Evolutionary conservation across 2,888 invertebrate genomes (phyloP), one percentile per base, ranked within the genome.

Genomic region (Osedax frankpressi): DNA sequence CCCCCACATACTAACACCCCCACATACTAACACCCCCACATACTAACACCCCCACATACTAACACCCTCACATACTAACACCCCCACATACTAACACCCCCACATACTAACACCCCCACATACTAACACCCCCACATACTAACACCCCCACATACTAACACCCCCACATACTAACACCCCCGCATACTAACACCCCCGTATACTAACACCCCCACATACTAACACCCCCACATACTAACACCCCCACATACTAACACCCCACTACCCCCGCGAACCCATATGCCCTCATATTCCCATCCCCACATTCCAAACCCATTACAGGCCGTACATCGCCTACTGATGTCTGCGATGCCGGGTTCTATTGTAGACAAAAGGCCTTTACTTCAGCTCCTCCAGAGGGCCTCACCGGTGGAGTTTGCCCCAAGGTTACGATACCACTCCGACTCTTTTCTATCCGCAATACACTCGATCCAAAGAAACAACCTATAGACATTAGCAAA

Each of bases 331-430:
- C 75, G 59, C 82, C 83, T 0, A 80, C 82, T 27, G 82, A 80
- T 72, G 78, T 81, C 1, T 77, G 78, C 60, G 77, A 78, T 75
- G 76, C 77, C 0, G 78, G 78, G 25, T 77, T 77, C 75, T 77
- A 75, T 76, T 83, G 83, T 74, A 30, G 81, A 73, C 81, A 82
- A 74, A 81, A 81, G 73, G 83, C 83, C 0, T 83, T 81, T 76
- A 81, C 82, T 2, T 83, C 83, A 24, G 82, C 83, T 2, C 83
- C 83, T 25, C 82, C 82, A 24, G 82, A 83, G 76, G 82, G 82
- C 24, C 74, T 80, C 27, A 83, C 81, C 6, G 83, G 83, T 3
- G 82, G 82, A 11, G 76, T 83, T 28, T 83, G 83, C 74, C 82
- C 82, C 0, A 69, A 69, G 44, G 44, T 44, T 11, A 44, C 44